A percentile compares a stretch with the other conserved stretches of the same genome.
Conservation (phyloP, 2,888 invertebrate species). For the Troilus luridus region DNA sequence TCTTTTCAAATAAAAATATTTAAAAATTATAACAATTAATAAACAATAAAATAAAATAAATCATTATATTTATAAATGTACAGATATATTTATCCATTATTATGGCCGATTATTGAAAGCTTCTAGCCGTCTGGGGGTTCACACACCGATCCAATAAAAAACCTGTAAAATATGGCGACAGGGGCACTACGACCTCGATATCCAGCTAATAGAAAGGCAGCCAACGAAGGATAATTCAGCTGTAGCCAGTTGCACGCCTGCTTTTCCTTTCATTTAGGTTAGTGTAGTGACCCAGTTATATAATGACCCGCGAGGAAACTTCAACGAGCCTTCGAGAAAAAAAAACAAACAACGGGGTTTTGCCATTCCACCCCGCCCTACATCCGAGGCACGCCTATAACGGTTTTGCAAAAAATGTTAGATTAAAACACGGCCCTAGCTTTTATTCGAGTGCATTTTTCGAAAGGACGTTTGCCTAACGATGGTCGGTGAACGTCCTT, state of each 20-base stretch:
- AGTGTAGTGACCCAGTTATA: conserved; percentile 41
- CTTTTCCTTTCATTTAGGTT: conserved; percentile 35
- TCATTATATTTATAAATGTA: too few relatives aligned
- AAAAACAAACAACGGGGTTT: not conserved
- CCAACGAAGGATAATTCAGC: conserved; percentile 14
- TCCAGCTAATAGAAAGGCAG: not conserved
- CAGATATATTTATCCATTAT: not conserved
- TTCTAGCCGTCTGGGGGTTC: not conserved
- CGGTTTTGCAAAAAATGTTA: conserved; percentile 24
- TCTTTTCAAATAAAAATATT: too few relatives aligned
- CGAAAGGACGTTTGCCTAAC: conserved; percentile 42
- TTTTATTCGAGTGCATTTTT: conserved; percentile 38
- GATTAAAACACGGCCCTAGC: not conserved
- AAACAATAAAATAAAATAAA: too few relatives aligned
- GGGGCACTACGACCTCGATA: conserved; percentile 7
- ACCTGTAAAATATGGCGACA: conserved; percentile 29
- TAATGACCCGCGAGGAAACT: conserved; percentile 24
- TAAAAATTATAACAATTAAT: too few relatives aligned
- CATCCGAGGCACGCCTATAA: not conserved
- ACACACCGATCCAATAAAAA: conserved; percentile 1
- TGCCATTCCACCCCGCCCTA: conserved; percentile 33
- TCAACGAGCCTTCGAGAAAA: conserved; percentile 9
- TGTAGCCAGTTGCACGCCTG: conserved; percentile 4
- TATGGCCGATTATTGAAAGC: not conserved
- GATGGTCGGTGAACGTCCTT: conserved; percentile 3